A percentile compares a stretch with the other conserved stretches of the same genome.
Evolutionary conservation across 2,797 vertebrate species (phyloP).

Genomic region (Rhyacichthys aspro): DNA sequence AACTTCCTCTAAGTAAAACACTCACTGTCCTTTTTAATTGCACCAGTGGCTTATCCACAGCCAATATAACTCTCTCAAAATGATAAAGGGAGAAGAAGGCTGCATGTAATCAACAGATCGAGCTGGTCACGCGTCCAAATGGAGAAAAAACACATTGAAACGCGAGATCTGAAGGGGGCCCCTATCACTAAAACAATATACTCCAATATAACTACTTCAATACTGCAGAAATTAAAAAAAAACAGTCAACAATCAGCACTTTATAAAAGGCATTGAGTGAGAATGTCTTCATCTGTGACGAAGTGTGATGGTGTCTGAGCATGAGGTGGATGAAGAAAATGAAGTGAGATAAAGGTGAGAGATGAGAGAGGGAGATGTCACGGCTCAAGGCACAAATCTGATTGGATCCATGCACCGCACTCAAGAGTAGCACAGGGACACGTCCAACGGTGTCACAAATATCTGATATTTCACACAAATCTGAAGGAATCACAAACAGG

Average conservation of each 20-base stretch:
- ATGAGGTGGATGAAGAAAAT: slow-evolving; percentile 32
- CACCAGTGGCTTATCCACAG: too few species aligned
- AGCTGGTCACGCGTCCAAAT: too few species aligned
- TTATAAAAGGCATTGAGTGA: slow-evolving; percentile 42
- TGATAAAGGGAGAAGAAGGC: too few species aligned
- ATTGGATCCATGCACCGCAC: slow-evolving; percentile 34
- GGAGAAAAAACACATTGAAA: too few species aligned
- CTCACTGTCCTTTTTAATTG: too few species aligned
- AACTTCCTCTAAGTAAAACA: too few species aligned
- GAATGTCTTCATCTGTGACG: slow-evolving; percentile 20
- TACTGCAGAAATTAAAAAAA: slow-evolving; percentile 25
- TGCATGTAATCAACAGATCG: too few species aligned
- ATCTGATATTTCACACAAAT: slow-evolving; percentile 21
- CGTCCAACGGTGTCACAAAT: slow-evolving; percentile 35
- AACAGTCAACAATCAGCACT: slow-evolving; percentile 30
- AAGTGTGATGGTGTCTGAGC: slow-evolving; percentile 26
- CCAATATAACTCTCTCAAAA: too few species aligned
- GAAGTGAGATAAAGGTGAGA: slow-evolving; percentile 18
- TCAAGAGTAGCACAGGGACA: slow-evolving; percentile 28
- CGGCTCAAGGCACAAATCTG: slow-evolving; percentile 9
- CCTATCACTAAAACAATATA: slow-evolving; percentile 20
- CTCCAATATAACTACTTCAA: slow-evolving; percentile 68
- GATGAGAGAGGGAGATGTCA: background rate
- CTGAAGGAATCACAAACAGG: too few species aligned
- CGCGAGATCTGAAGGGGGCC: background rate